Percentiles rank a stretch among this genome's conserved stretches.
Conservation (phyloP, 64 coral and sea anemone genomes). For the Dendrophyllia cribrosa region DNA sequence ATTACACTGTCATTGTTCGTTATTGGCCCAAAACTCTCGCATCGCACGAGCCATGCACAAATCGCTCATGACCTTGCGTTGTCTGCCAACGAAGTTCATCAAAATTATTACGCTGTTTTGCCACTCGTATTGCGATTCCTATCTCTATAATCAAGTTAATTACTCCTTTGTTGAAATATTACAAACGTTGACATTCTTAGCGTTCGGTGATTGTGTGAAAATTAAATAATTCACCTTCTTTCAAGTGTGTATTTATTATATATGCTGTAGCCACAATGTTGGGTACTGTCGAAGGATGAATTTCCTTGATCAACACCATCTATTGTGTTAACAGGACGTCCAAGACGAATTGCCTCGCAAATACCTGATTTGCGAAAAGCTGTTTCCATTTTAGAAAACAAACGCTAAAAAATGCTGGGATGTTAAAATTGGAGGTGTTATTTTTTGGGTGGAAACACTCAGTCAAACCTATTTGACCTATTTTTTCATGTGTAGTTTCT, state of each 20-base stretch:
- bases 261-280: neutral
- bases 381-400: neutral
- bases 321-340: neutral
- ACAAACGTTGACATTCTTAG: neutral
- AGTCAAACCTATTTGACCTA: too few species aligned
- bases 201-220: neutral
- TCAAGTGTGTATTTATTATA: constrained; percentile 16
- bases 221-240: neutral
- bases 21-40: neutral
- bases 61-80: neutral
- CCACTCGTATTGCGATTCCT: neutral
- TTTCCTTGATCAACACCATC: neutral
- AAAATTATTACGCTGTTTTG: neutral
- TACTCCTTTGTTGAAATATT: constrained; percentile 33
- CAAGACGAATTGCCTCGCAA: neutral
- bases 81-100: neutral
- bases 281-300: neutral
- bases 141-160: constrained; percentile 27
- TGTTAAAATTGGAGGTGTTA: neutral
- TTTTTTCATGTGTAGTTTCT: too few species aligned
- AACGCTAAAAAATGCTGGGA: neutral
- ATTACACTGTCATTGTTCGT: neutral
- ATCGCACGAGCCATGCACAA: neutral
- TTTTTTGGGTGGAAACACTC: neutral
- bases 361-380: neutral